Evolutionary conservation across 1,140 invertebrate species (phyloP).

Genomic region (Idris sp.): DNA sequence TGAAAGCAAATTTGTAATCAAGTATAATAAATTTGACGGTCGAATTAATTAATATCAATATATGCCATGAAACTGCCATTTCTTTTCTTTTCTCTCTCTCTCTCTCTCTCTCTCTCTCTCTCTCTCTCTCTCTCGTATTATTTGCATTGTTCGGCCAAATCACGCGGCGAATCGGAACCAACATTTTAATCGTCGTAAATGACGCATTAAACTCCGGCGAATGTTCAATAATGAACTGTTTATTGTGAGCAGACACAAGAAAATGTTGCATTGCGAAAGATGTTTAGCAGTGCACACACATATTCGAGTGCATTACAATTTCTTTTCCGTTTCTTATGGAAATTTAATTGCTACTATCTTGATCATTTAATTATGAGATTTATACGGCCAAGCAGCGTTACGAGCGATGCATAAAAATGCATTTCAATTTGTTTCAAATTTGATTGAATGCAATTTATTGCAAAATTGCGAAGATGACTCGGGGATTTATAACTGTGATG

Average conservation of each 20-base stretch:
- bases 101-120: too few species aligned
- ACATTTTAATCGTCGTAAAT: constrained; percentile 28
- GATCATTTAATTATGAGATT: constrained; percentile 45
- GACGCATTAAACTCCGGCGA: constrained; percentile 32
- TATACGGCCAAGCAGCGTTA: constrained; percentile 16
- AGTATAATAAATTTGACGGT: too few species aligned
- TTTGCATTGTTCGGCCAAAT: constrained; percentile 2
- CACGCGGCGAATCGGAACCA: background rate
- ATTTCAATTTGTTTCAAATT: constrained; percentile 32
- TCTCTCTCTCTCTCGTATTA: too few species aligned
- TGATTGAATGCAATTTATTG: constrained; percentile 15
- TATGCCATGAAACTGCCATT: too few species aligned
- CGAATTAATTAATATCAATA: too few species aligned
- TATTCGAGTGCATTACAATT: constrained; percentile 28
- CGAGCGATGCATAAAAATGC: constrained; percentile 12
- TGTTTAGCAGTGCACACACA: constrained; percentile 16
- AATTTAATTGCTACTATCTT: constrained; percentile 46
- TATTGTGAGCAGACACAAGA: constrained; percentile 21
- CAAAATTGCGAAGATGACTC: constrained; percentile 27
- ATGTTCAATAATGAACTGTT: constrained; percentile 45
- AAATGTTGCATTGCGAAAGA: constrained; percentile 48
- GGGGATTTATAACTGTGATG: constrained; percentile 18
- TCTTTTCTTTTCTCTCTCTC: too few species aligned
- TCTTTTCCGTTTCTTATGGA: constrained; percentile 33
- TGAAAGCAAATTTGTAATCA: too few species aligned